Evolutionary conservation across 2,888 invertebrate species (phyloP).

Genomic region (Aspidiotus destructor): DNA sequence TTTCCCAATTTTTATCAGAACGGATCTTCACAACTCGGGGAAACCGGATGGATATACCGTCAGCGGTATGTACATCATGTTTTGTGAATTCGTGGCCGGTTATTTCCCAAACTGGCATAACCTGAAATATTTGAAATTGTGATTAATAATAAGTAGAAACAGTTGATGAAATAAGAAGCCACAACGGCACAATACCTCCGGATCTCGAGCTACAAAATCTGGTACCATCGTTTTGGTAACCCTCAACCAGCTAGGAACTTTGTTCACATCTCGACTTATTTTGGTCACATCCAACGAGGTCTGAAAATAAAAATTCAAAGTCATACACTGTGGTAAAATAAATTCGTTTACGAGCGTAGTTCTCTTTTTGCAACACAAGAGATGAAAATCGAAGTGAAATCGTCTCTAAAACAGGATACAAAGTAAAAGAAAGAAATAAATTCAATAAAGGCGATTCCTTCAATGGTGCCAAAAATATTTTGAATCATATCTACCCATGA

Average conservation of each 20-base stretch:
- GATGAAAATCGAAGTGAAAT: too few species aligned
- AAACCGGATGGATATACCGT: slow-evolving; percentile 87
- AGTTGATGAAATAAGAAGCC: too few species aligned
- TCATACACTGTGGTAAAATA: neutral
- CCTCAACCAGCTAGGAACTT: slow-evolving; percentile 69
- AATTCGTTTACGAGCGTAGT: slow-evolving; percentile 3
- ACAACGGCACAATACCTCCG: slow-evolving; percentile 47
- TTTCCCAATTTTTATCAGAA: slow-evolving; percentile 72
- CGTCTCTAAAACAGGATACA: too few species aligned
- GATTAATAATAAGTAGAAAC: too few species aligned
- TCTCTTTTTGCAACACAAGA: neutral
- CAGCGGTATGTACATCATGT: slow-evolving; percentile 66
- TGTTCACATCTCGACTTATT: slow-evolving; percentile 61
- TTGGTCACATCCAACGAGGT: slow-evolving; percentile 63
- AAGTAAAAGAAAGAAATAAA: too few species aligned
- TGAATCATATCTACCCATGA: neutral
- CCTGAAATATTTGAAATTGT: slow-evolving; percentile 1
- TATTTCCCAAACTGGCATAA: slow-evolving; percentile 82
- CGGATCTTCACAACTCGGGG: slow-evolving; percentile 77
- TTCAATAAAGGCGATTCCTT: too few species aligned
- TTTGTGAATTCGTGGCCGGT: slow-evolving; percentile 57
- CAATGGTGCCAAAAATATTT: neutral
- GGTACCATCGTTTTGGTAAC: slow-evolving; percentile 77
- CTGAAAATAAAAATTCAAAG: slow-evolving; percentile 38
- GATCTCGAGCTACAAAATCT: slow-evolving; percentile 77